Percentiles rank a stretch among this genome's conserved stretches.
These are phyloP conservation scores for Urocolius indicus DNA, from an alignment of 2,113 vertebrate species.

Conservation along the genomic window DNA sequence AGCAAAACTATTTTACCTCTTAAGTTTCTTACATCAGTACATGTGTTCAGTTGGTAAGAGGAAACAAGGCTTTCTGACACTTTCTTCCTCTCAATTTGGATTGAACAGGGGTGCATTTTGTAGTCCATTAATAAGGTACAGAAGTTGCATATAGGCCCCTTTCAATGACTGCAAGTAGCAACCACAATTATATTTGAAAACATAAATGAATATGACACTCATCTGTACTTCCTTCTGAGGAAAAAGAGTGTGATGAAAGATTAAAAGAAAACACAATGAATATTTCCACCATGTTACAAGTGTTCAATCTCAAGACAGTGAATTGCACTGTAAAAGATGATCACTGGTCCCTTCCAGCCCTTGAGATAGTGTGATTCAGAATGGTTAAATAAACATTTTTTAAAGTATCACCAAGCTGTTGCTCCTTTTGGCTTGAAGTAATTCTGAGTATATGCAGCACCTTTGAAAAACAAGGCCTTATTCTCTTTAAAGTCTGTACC, in stretches of 20 bases:
- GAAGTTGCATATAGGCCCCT: not conserved
- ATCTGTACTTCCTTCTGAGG: not conserved
- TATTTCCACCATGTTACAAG: not conserved
- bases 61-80: not conserved
- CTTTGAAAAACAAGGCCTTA: not conserved
- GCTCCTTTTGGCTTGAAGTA: not conserved
- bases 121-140: not conserved
- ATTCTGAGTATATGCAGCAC: not conserved
- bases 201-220: not conserved
- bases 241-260: not conserved
- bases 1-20: slow-evolving; percentile 5
- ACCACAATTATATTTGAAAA: not conserved
- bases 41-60: not conserved
- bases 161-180: not conserved
- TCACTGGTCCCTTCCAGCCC: not conserved
- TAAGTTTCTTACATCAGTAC: not conserved
- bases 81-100: not conserved
- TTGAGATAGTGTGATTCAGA: not conserved
- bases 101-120: not conserved
- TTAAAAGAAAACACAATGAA: not conserved
- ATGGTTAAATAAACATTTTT: not conserved
- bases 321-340: not conserved
- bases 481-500: not conserved
- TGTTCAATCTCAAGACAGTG: not conserved
- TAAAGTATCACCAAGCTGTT: not conserved